A percentile compares a stretch with the other conserved stretches of the same genome.
Conservation (phyloP, 2,888 invertebrate genomes). For the Polietes domitor region DNA sequence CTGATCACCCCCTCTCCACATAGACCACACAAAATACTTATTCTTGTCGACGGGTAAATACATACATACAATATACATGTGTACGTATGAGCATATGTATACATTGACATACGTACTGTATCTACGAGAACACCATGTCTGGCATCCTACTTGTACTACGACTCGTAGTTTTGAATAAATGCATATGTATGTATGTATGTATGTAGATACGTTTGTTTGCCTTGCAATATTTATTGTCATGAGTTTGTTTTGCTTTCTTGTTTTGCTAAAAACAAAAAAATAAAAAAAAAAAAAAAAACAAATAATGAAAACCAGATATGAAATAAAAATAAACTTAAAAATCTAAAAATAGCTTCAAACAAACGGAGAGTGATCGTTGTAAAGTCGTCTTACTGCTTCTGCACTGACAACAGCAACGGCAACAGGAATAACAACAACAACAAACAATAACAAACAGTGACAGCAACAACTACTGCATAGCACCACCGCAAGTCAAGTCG, state of each 20-base stretch:
- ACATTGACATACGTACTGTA: not conserved
- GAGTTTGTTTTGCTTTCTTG: conserved; percentile 37
- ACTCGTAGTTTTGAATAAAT: not conserved
- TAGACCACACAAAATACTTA: too few species aligned
- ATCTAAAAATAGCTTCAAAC: conserved; percentile 63
- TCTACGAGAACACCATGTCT: not conserved
- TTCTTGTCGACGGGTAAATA: too few species aligned
- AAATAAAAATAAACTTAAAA: conserved; percentile 63
- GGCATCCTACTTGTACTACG: not conserved
- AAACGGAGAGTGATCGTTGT: conserved; percentile 58
- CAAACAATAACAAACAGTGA: not conserved
- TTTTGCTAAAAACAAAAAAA: conserved; percentile 53
- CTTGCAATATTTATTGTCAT: conserved; percentile 16
- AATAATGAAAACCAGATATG: conserved; percentile 59
- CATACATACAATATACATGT: too few species aligned
- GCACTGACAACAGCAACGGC: conserved; percentile 21
- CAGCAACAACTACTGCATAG: conserved; percentile 8
- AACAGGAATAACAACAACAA: conserved; percentile 31
- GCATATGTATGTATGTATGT: not conserved
- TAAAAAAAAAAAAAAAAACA: conserved; percentile 56
- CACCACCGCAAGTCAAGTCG: conserved; percentile 3
- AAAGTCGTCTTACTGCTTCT: conserved; percentile 65
- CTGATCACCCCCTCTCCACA: too few species aligned
- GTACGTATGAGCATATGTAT: not conserved
- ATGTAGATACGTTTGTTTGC: conserved; percentile 4